Evolutionary conservation across 2,797 vertebrate genomes (phyloP), one percentile per base, ranked within the genome.

Genomic region (Xerus rutilus): DNA sequence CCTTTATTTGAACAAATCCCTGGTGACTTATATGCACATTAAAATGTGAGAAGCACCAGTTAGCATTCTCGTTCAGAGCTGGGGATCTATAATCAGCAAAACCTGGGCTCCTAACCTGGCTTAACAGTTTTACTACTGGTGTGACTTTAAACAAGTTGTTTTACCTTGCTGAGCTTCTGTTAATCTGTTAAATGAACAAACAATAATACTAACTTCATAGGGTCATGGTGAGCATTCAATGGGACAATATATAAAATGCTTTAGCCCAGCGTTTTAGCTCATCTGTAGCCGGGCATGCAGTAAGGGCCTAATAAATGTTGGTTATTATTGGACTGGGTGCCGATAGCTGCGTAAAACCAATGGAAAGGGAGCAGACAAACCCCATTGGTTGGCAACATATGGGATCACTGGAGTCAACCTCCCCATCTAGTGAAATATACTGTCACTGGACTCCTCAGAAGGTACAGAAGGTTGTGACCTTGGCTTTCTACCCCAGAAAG

Each of bases 401-500:
- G 47, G 25, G 28, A 62, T 92, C 88, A 43, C 67, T 76, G 28
- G 30, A 25, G 47, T 39, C 12, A 52, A 70, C 10, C 7, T 28
- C 65, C n/a, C 92, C n/a, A 54, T 69, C 62, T 67, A 35, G 57
- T 77, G 52, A 94, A 76, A 91, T 89, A 72, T 1, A 10, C 21
- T 45, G 78, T 69, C 92, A 70, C 3, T 7, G 32, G 67, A 81
- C 13, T 77, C 88, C 70, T 89, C 28, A 7, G 81, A 95, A 77
- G 72, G 81, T 54, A 21, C 13, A 52, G 52, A 93, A 86, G 84
- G 35, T 39, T 32, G 8, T 86, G 57, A 88, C 92, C 83, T 96
- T 91, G 62, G 39, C 65, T 93, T 95, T 92, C 96, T 65, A 87
- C 14, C n/a, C 64, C 73, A 70, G 35, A 30, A 85, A 83, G 64